These are phyloP conservation scores for Darevskia mixta DNA, from an alignment of 2,797 vertebrate genomes.

Conservation along the genomic window DNA sequence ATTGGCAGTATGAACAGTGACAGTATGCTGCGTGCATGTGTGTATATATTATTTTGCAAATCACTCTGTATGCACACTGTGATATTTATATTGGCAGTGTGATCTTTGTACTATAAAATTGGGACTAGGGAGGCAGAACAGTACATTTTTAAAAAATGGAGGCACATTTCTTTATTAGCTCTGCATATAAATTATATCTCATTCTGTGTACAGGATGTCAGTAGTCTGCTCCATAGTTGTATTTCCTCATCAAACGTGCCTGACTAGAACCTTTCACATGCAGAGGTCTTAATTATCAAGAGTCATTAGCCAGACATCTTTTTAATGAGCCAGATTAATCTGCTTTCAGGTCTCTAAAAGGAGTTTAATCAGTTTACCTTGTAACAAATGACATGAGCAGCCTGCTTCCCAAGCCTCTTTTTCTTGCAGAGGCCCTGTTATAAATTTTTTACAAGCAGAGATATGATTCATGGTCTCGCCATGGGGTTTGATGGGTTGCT, in stretches of 20 bases:
- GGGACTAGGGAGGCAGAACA: neutral
- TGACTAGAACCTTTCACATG: slow-evolving; percentile 59
- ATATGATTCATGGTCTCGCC: slow-evolving; percentile 70
- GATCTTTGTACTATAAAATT: slow-evolving; percentile 27
- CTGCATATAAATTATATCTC: slow-evolving; percentile 38
- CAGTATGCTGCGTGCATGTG: neutral
- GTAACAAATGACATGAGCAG: slow-evolving; percentile 55
- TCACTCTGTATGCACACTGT: slow-evolving; percentile 10
- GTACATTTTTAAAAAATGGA: slow-evolving; percentile 25
- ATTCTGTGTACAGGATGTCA: slow-evolving; percentile 7
- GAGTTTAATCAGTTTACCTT: slow-evolving; percentile 54
- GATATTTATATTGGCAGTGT: slow-evolving; percentile 17
- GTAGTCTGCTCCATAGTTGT: slow-evolving; percentile 40
- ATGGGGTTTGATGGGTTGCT: slow-evolving; percentile 62
- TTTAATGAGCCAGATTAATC: slow-evolving; percentile 57
- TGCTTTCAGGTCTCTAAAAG: slow-evolving; percentile 56
- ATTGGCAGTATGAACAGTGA: neutral
- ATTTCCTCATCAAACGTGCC: slow-evolving; percentile 62
- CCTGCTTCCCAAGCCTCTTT: slow-evolving; percentile 52
- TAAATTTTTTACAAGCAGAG: slow-evolving; percentile 73
- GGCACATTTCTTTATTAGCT: slow-evolving; percentile 44
- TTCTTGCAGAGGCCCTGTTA: slow-evolving; percentile 50
- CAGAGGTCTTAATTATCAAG: slow-evolving; percentile 66
- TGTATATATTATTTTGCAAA: neutral
- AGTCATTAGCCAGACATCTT: slow-evolving; percentile 50